These are phyloP conservation scores for Petromus typicus DNA, from an alignment of 2,113 vertebrate species.

Conservation along the genomic window DNA sequence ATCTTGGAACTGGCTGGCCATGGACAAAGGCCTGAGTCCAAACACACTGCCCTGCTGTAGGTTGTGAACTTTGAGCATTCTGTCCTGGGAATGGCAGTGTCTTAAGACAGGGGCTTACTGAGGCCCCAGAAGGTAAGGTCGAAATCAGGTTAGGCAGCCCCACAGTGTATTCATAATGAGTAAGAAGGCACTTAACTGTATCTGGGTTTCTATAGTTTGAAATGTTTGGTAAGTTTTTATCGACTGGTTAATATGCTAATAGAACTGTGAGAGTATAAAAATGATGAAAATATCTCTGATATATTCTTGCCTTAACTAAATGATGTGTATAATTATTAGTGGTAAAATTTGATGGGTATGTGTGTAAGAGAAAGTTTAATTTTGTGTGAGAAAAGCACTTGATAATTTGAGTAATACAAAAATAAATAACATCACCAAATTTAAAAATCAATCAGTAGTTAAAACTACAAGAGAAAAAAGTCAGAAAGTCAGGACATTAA, in stretches of 20 bases:
- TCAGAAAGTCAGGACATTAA: not conserved
- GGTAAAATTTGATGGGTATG: not conserved
- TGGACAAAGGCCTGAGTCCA: not conserved
- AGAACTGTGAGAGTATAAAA: not conserved
- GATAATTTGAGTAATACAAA: not conserved
- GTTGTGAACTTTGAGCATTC: not conserved
- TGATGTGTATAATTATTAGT: slow-evolving; percentile 23
- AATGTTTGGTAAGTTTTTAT: not conserved
- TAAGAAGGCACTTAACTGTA: not conserved
- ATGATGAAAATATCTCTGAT: not conserved
- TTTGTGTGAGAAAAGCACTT: not conserved
- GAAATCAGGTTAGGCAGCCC: not conserved
- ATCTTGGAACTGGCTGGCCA: not conserved
- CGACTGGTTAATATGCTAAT: not conserved
- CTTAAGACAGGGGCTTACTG: not conserved
- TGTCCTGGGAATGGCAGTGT: not conserved
- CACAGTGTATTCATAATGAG: not conserved
- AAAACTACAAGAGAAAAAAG: not conserved
- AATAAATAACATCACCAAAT: slow-evolving; percentile 7
- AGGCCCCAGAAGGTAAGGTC: not conserved
- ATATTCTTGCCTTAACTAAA: slow-evolving; percentile 19
- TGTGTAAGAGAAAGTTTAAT: not conserved
- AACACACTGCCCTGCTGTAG: too few species aligned
- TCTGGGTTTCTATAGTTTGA: not conserved
- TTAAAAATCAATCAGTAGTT: not conserved